These are phyloP conservation scores for Trematomus bernacchii DNA, from an alignment of 2,797 vertebrate species.

Conservation along the genomic window DNA sequence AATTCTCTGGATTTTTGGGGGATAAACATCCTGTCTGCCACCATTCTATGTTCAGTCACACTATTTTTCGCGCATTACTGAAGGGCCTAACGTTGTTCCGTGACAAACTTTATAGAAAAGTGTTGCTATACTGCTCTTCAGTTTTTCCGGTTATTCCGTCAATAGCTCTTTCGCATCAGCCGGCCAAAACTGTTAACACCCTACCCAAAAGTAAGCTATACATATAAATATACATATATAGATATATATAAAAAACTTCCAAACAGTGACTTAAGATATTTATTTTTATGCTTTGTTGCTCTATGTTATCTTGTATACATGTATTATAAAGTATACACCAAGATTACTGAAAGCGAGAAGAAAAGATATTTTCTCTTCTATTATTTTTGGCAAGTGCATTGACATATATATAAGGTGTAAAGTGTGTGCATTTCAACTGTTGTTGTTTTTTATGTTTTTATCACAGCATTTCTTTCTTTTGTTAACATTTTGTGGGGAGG, in stretches of 20 bases:
- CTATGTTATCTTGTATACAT: conserved; percentile 84
- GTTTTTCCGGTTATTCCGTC: conserved; percentile 28
- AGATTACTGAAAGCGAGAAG: conserved; percentile 73
- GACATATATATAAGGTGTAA: conserved; percentile 83
- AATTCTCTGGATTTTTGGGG: not conserved
- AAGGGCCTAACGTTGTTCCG: conserved; percentile 34
- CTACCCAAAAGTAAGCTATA: conserved; percentile 92
- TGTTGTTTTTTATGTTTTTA: conserved; percentile 73
- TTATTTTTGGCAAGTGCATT: conserved; percentile 75
- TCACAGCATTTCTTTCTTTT: conserved; percentile 72
- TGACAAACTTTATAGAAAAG: conserved; percentile 14
- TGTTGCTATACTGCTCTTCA: conserved; percentile 13
- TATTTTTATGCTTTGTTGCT: conserved; percentile 91
- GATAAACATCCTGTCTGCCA: conserved; percentile 5
- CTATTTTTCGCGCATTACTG: conserved; percentile 18
- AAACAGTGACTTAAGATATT: conserved; percentile 93
- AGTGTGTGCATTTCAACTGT: conserved; percentile 84
- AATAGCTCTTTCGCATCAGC: conserved; percentile 52
- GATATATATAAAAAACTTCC: conserved; percentile 74
- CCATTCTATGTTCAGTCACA: conserved; percentile 8
- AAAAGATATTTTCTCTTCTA: conserved; percentile 68
- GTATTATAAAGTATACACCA: conserved; percentile 85
- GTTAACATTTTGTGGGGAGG: conserved; percentile 69
- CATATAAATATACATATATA: conserved; percentile 85
- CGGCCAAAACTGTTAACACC: conserved; percentile 74